Percentiles rank a stretch among this genome's conserved stretches.
Conservation (phyloP, 2,113 vertebrate genomes). For the Tympanuchus pallidicinctus region DNA sequence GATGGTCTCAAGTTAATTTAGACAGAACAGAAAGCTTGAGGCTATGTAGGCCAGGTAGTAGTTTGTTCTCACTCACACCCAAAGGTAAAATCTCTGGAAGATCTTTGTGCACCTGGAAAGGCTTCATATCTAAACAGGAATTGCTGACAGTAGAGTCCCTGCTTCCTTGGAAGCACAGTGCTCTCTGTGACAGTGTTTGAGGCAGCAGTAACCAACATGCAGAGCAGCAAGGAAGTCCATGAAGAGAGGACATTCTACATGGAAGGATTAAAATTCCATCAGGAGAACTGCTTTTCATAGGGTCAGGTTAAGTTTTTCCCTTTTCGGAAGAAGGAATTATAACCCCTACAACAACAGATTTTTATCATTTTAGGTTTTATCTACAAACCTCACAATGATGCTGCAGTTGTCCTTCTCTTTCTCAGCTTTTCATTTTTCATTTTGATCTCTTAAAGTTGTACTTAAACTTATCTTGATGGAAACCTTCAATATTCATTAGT, state of each 20-base stretch:
- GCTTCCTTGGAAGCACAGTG: not conserved
- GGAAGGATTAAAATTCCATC: not conserved
- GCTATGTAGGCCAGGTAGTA: not conserved
- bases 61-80: not conserved
- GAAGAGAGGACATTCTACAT: not conserved
- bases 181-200: not conserved
- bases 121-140: not conserved
- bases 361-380: not conserved
- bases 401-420: not conserved
- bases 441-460: not conserved
- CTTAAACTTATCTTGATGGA: not conserved
- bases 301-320: not conserved
- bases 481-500: not conserved
- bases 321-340: not conserved
- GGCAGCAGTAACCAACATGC: fast-evolving
- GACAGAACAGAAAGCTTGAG: not conserved
- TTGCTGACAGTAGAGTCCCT: not conserved
- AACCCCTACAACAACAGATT: not conserved
- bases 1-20: not conserved
- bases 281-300: not conserved
- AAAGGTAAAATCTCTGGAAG: not conserved
- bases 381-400: not conserved
- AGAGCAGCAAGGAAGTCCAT: not conserved
- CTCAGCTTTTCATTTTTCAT: not conserved
- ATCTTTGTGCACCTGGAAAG: not conserved